These are phyloP conservation scores for Apostichopus leukothele DNA, from an alignment of 53 echinoderm and acorn worm species.

Conservation along the genomic window DNA sequence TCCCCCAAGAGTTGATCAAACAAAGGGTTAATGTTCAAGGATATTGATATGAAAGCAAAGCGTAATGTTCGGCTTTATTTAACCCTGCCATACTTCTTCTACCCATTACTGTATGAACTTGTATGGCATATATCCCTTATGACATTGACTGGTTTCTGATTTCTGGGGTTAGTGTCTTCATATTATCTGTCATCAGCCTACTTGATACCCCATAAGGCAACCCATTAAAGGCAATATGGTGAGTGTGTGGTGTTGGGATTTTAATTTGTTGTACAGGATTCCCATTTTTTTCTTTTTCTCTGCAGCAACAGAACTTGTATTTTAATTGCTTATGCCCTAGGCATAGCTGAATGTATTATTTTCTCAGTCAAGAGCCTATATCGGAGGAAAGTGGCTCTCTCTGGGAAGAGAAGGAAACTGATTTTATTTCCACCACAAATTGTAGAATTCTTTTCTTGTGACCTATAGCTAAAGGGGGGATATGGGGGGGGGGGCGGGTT, in stretches of 20 bases:
- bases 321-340: constrained; percentile 37
- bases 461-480: background rate
- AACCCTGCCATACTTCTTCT: too few relatives aligned
- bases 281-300: background rate
- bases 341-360: background rate
- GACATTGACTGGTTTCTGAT: too few relatives aligned
- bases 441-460: background rate
- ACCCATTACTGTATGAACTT: too few relatives aligned
- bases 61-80: too few relatives aligned
- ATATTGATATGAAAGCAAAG: background rate
- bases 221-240: background rate
- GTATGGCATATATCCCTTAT: too few relatives aligned
- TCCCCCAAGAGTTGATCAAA: background rate
- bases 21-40: background rate
- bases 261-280: background rate
- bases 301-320: background rate
- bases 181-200: too few relatives aligned
- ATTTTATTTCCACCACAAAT: background rate
- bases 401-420: background rate
- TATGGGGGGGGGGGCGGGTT: background rate
- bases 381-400: background rate
- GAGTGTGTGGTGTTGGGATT: constrained; percentile 27
- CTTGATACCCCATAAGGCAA: background rate
- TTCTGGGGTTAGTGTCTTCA: too few relatives aligned
- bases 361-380: background rate